Conservation (phyloP, 2,113 vertebrate species). For the Athene noctua region DNA sequence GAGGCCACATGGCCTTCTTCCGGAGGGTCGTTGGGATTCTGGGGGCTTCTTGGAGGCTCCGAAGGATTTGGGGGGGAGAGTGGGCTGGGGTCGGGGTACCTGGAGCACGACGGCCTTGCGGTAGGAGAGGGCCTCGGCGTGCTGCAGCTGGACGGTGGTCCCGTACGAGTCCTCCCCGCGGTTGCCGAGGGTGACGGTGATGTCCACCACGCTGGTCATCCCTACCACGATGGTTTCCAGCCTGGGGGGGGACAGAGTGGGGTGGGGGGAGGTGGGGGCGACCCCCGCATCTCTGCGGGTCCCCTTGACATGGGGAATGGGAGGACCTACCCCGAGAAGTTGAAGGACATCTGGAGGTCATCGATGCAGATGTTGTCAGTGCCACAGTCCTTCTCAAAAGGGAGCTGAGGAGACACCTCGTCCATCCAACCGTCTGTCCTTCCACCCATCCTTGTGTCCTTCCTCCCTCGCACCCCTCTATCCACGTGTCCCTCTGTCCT, state of each 20-base stretch:
- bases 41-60: background rate
- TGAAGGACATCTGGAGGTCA: slow-evolving; percentile 76
- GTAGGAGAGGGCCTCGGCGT: slow-evolving; percentile 78
- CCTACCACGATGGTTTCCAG: slow-evolving; percentile 69
- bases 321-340: slow-evolving; percentile 68
- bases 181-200: slow-evolving; percentile 77
- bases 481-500: background rate
- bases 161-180: slow-evolving; percentile 81
- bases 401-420: slow-evolving; percentile 63
- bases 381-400: slow-evolving; percentile 84
- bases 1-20: rapidly evolving
- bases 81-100: slow-evolving; percentile 42
- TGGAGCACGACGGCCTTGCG: slow-evolving; percentile 59
- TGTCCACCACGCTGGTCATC: slow-evolving; percentile 70
- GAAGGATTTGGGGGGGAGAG: background rate
- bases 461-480: background rate
- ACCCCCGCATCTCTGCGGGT: no score
- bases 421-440: background rate
- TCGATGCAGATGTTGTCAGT: slow-evolving; percentile 75
- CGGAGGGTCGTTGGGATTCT: background rate
- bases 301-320: no score
- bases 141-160: slow-evolving; percentile 67
- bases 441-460: background rate
- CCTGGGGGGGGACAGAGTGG: background rate
- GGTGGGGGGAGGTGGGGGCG: background rate